phyloP scores from a whole-genome alignment of 1,140 invertebrate species.

The Drosophila setifemur region DNA sequence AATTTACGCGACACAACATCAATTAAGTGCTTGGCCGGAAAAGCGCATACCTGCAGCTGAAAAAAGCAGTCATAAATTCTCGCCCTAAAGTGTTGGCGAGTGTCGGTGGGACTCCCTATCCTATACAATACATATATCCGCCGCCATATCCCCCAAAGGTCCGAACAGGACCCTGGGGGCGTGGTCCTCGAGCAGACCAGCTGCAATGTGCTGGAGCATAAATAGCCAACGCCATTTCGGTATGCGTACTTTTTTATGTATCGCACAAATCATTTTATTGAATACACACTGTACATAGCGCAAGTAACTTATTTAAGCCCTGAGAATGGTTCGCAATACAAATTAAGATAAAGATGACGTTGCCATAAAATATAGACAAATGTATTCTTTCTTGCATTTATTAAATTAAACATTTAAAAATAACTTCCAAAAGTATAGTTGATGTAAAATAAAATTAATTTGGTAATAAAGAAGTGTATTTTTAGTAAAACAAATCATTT shows the following conservation, averaged over 20 bases:
- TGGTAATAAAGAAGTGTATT: too few relatives aligned
- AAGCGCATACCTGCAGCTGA: slow-evolving; percentile 78
- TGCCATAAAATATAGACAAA: too few relatives aligned
- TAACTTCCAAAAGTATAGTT: too few relatives aligned
- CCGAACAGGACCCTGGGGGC: not conserved
- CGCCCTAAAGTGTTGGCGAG: slow-evolving; percentile 69
- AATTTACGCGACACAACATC: slow-evolving; percentile 81
- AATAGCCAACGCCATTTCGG: slow-evolving; percentile 68
- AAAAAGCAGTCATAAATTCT: slow-evolving; percentile 78
- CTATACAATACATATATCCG: slow-evolving; percentile 2
- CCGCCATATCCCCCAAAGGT: slow-evolving; percentile 1
- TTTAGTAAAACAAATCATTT: too few relatives aligned
- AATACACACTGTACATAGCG: slow-evolving; percentile 30
- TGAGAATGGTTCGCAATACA: slow-evolving; percentile 8
- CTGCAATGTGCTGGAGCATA: slow-evolving; percentile 54
- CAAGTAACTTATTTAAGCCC: slow-evolving; percentile 33
- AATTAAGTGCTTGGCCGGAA: slow-evolving; percentile 80
- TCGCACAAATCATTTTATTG: slow-evolving; percentile 67
- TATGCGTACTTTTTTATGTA: slow-evolving; percentile 64
- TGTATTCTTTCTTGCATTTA: too few relatives aligned
- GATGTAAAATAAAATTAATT: too few relatives aligned
- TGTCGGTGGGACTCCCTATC: slow-evolving; percentile 16
- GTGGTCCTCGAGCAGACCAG: slow-evolving; percentile 34
- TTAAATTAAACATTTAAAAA: too few relatives aligned
- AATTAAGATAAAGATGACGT: too few relatives aligned